Base-by-base conservation (phyloP, 2,797 vertebrate species). In the Miichthys miiuy region DNA sequence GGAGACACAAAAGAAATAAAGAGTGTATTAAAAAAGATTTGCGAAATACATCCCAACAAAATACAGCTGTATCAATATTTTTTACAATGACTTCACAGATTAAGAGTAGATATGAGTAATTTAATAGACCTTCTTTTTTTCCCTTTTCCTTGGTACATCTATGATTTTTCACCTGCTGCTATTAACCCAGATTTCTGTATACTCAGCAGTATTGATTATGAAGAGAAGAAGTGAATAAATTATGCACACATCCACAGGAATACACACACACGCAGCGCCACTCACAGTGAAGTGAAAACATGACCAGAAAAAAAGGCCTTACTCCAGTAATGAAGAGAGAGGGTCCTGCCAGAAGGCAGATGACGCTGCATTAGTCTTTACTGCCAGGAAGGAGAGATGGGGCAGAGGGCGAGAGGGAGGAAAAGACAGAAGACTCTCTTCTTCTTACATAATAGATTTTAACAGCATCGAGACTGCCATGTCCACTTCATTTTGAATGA, bases 401-500 rank as follows among this genome's bases (percentile, higher is more conserved):
- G 12, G 34, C 6, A 67, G 46, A 38, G 62, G 46, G n/a, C 41
- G 61, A 58, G 72, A 62, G 21, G 48, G 21, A 60, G 48, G 52
- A 16, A 60, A 55, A 79, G 41, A 80, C 56, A 76, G 51, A 72
- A 51, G 56, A 77, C 68, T 79, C 44, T 79, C 50, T 77, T 86
- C 61, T 65, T 55, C 64, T 84, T 85, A 78, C 72, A 82, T 82
- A 87, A 87, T n/a, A 55, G 67, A 68, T 81, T 83, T 83, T 77
- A 78, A 77, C 52, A 72, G 51, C 10, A 38, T 20, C 30, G 46
- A 72, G 57, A 58, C 51, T 81, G 65, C 23, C 14, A 42, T 76
- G 72, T 75, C 80, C 72, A 70, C 56, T 60, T 9, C 52, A 61
- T 65, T 30, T 71, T 72, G 44, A 79, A 70, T 73, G 30, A 79